phyloP scores from a whole-genome alignment of 2,797 vertebrate species.

The Anguilla pacifica region DNA sequence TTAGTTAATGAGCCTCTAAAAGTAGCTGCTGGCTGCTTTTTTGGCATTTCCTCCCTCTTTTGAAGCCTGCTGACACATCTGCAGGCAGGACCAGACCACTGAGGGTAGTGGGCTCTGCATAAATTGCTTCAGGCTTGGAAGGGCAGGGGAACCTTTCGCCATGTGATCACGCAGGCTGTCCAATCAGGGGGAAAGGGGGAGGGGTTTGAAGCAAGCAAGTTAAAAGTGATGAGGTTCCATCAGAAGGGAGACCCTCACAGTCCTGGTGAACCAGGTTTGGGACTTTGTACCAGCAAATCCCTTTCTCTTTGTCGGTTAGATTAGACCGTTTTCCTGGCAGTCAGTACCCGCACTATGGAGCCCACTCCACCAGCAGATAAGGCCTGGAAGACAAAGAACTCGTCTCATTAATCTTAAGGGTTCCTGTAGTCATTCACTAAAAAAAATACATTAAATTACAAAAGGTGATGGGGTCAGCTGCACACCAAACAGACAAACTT shows the following conservation, averaged over 20 bases:
- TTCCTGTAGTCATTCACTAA: not conserved
- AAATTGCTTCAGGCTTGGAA: not conserved
- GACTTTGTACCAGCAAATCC: conserved; percentile 37
- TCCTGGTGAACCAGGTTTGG: conserved; percentile 54
- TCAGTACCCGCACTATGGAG: conserved; percentile 93
- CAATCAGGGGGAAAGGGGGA: not conserved
- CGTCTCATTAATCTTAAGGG: not conserved
- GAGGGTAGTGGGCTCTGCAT: no score
- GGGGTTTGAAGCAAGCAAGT: conserved; percentile 15
- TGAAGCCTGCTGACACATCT: not conserved
- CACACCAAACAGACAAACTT: not conserved
- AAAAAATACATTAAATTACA: not conserved
- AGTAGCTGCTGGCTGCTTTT: not conserved
- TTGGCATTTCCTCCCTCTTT: not conserved
- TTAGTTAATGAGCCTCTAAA: not conserved
- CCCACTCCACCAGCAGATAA: conserved; percentile 93
- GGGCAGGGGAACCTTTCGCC: not conserved
- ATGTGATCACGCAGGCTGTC: not conserved
- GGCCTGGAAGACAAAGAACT: conserved; percentile 70
- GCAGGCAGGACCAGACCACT: not conserved
- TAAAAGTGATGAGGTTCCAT: not conserved
- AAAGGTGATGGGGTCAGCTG: not conserved
- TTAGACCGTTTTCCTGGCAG: conserved; percentile 95
- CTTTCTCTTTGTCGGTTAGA: conserved; percentile 33
- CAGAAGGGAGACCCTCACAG: conserved; percentile 9